Evolutionary conservation across 2,888 invertebrate species (phyloP).

Genomic region (Sarcophaga subvicina): DNA sequence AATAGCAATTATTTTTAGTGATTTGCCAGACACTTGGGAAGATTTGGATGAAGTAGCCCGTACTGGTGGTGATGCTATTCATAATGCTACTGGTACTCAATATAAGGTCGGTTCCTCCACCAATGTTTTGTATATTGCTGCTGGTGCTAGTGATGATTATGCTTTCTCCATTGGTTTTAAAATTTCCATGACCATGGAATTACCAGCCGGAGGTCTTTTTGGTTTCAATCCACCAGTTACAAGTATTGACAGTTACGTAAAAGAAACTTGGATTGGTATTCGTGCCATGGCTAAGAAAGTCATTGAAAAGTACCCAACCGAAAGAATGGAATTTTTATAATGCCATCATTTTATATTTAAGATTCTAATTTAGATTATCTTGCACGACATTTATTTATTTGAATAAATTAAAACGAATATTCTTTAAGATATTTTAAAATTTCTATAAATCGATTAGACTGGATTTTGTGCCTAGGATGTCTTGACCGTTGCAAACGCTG

Average conservation of each 20-base stretch:
- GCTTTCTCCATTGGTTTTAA: conserved; percentile 84
- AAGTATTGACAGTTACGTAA: conserved; percentile 83
- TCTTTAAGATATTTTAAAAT: neutral
- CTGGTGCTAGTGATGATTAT: conserved; percentile 87
- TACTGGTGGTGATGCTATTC: conserved; percentile 80
- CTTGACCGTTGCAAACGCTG: no score
- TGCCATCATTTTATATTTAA: neutral
- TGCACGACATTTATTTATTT: neutral
- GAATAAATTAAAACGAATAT: neutral
- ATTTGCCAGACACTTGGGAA: conserved; percentile 81
- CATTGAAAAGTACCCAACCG: conserved; percentile 74
- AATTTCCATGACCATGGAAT: conserved; percentile 85
- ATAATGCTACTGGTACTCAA: conserved; percentile 75
- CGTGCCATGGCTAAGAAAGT: conserved; percentile 78
- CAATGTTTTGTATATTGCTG: conserved; percentile 82
- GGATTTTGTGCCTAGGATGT: no score
- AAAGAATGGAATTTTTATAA: conserved; percentile 30
- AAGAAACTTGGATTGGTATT: conserved; percentile 84
- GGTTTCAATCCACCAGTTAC: conserved; percentile 85
- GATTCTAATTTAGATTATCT: neutral
- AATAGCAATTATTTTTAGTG: conserved; percentile 70
- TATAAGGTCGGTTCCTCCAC: conserved; percentile 82
- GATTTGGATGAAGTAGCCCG: conserved; percentile 80
- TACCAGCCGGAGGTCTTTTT: conserved; percentile 83
- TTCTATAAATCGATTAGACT: neutral